phyloP scores from a whole-genome alignment of 2,797 vertebrate species.

The Delichon dasypus region DNA sequence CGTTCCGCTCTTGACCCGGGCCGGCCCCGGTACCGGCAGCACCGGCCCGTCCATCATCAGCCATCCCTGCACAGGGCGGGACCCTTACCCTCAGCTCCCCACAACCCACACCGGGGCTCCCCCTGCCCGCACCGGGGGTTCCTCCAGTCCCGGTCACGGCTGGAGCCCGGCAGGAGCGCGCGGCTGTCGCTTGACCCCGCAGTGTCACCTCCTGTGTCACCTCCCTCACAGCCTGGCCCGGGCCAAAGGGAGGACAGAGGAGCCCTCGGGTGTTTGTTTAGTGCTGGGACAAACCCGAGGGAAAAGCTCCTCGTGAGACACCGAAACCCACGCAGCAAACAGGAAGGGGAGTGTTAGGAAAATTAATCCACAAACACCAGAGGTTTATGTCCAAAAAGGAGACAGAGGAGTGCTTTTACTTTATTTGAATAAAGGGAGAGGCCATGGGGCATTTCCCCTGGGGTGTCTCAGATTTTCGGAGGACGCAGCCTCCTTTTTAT shows the following conservation, averaged over 20 bases:
- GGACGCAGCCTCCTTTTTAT: too few relatives aligned
- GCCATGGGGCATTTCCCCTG: too few relatives aligned
- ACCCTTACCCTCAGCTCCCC: too few relatives aligned
- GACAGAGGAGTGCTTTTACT: too few relatives aligned
- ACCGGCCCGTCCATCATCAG: neutral
- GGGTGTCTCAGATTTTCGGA: too few relatives aligned
- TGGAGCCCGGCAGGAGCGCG: neutral
- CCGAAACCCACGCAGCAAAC: rapidly evolving
- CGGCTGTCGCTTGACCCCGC: neutral
- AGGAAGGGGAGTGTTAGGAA: too few relatives aligned
- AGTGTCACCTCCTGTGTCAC: neutral
- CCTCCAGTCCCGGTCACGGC: neutral
- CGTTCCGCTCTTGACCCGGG: neutral
- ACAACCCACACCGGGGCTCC: too few relatives aligned
- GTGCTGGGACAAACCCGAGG: too few relatives aligned
- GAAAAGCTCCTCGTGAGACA: neutral
- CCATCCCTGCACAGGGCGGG: neutral
- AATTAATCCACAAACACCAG: too few relatives aligned
- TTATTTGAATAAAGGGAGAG: too few relatives aligned
- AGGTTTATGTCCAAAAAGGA: too few relatives aligned
- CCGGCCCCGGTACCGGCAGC: neutral
- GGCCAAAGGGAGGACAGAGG: neutral
- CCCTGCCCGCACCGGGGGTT: neutral
- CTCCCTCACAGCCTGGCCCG: neutral
- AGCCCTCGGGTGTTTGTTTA: neutral